Evolutionary conservation across 2,113 vertebrate genomes (phyloP).

Genomic region (Salvator merianae): DNA sequence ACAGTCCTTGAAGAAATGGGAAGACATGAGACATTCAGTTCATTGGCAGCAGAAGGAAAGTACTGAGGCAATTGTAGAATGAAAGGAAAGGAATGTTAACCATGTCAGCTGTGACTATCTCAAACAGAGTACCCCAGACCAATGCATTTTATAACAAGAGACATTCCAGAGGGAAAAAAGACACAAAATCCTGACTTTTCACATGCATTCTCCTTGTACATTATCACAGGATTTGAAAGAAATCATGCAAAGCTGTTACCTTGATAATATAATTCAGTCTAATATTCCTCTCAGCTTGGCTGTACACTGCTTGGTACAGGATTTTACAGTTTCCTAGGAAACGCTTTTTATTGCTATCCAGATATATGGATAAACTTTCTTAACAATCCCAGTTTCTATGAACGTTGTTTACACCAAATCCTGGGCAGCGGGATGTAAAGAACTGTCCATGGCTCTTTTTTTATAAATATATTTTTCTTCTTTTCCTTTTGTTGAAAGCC

Average conservation of each 20-base stretch:
- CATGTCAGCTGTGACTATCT: slow-evolving; percentile 36
- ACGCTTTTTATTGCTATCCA: slow-evolving; percentile 93
- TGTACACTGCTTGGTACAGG: slow-evolving; percentile 89
- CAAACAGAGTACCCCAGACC: slow-evolving; percentile 65
- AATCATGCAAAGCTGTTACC: slow-evolving; percentile 75
- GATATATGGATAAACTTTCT: slow-evolving; percentile 92
- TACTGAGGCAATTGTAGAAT: slow-evolving; percentile 74
- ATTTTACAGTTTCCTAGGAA: slow-evolving; percentile 98
- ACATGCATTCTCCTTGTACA: slow-evolving; percentile 65
- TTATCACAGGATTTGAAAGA: slow-evolving; percentile 70
- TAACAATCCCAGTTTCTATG: slow-evolving; percentile 84
- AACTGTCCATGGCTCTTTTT: slow-evolving; percentile 70
- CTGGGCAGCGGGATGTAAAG: slow-evolving; percentile 80
- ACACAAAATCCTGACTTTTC: slow-evolving; percentile 57
- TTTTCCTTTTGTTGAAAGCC: slow-evolving; percentile 74
- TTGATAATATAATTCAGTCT: slow-evolving; percentile 77
- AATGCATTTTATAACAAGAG: slow-evolving; percentile 64
- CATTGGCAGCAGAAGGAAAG: slow-evolving; percentile 84
- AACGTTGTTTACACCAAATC: slow-evolving; percentile 82
- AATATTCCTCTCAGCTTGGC: slow-evolving; percentile 83
- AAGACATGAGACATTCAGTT: slow-evolving; percentile 85
- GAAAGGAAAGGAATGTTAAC: slow-evolving; percentile 52
- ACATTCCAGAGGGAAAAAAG: slow-evolving; percentile 52
- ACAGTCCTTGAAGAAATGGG: slow-evolving; percentile 96
- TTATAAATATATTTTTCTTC: slow-evolving; percentile 75